Percentiles rank a stretch among this genome's conserved stretches.
Evolutionary conservation across 1,140 invertebrate genomes (phyloP).

Genomic region (Halesus radiatus): DNA sequence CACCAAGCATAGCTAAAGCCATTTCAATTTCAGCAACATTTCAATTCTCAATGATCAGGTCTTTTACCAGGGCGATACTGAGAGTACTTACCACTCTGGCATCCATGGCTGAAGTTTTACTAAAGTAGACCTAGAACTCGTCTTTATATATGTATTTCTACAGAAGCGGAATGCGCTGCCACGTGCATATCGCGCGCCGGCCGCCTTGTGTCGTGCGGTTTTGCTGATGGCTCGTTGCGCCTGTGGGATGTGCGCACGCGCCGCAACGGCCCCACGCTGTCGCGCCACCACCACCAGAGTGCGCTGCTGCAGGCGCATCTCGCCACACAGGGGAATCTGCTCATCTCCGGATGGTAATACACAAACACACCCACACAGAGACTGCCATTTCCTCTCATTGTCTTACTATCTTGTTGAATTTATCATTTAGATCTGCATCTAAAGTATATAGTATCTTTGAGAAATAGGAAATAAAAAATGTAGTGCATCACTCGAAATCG

Average conservation of each 20-base stretch:
- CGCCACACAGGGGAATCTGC: conserved; percentile 54
- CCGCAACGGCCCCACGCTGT: conserved; percentile 10
- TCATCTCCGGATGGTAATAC: conserved; percentile 62
- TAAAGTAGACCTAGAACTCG: not conserved
- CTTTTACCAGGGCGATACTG: too few species aligned
- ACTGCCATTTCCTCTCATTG: too few species aligned
- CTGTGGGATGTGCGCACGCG: conserved; percentile 65
- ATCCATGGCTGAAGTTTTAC: too few species aligned
- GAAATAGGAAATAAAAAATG: too few species aligned
- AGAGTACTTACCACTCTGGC: too few species aligned
- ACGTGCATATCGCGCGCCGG: conserved; percentile 56
- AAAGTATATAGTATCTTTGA: too few species aligned
- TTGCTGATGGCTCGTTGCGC: conserved; percentile 69
- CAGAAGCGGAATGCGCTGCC: conserved; percentile 52
- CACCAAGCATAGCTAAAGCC: too few species aligned
- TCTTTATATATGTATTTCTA: not conserved
- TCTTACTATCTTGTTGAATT: too few species aligned
- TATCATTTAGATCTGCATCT: too few species aligned
- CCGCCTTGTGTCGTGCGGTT: conserved; percentile 63
- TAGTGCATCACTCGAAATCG: too few species aligned
- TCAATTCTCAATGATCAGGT: too few species aligned
- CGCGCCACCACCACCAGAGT: conserved; percentile 56
- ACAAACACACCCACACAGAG: not conserved
- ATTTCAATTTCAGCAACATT: too few species aligned
- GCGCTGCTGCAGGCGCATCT: conserved; percentile 62